Conservation (phyloP, 2,113 vertebrate genomes). For the Dasyurus viverrinus region DNA sequence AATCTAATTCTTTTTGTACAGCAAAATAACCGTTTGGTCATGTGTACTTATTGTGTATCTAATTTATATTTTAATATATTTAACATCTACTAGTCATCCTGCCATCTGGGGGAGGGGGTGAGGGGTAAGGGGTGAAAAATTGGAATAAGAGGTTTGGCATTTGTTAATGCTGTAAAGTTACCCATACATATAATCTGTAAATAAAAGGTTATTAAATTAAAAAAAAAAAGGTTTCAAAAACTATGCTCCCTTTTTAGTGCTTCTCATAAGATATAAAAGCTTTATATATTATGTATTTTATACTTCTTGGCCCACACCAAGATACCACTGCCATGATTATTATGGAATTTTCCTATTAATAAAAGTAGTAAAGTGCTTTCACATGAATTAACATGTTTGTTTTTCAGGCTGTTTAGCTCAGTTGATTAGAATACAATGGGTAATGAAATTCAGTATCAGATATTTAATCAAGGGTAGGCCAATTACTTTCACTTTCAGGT, state of each 20-base stretch:
- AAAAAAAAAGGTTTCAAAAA: no score
- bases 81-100: no score
- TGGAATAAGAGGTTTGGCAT: no score
- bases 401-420: neutral
- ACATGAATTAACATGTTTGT: neutral
- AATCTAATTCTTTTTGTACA: no score
- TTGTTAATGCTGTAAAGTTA: no score
- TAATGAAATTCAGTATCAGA: neutral
- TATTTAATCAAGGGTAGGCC: neutral
- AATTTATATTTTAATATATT: no score
- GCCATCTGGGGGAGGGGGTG: no score
- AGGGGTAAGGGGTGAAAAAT: no score
- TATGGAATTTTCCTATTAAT: neutral
- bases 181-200: no score
- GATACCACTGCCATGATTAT: neutral
- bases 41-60: no score
- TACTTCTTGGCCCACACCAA: neutral
- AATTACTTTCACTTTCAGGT: neutral
- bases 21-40: no score
- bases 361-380: neutral
- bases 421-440: neutral
- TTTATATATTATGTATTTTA: neutral
- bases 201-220: no score
- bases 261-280: neutral
- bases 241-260: neutral